Percentiles rank a stretch among this genome's conserved stretches.
These are phyloP conservation scores for Euzophera pinguis DNA, from an alignment of 2,888 invertebrate genomes.

Conservation along the genomic window DNA sequence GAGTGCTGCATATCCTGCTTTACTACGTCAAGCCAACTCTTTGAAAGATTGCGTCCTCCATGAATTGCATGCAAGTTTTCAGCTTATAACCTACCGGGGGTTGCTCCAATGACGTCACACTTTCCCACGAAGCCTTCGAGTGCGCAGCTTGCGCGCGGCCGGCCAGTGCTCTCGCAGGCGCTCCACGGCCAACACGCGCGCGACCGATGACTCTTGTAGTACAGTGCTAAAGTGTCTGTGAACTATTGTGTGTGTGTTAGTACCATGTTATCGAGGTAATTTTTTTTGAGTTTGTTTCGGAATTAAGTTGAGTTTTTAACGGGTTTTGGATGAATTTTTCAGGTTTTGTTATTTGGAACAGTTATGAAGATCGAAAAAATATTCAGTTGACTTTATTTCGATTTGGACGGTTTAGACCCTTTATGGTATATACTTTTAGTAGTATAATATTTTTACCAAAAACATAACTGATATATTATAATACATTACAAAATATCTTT, in stretches of 20 bases:
- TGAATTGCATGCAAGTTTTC: background rate
- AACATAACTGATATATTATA: too few relatives aligned
- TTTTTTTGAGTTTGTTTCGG: background rate
- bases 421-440: too few relatives aligned
- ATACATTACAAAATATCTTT: too few relatives aligned
- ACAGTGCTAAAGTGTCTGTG: background rate
- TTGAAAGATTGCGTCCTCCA: background rate
- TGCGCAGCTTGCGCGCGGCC: slow-evolving; percentile 27
- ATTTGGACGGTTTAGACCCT: too few relatives aligned
- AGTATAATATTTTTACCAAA: too few relatives aligned
- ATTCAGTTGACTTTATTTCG: too few relatives aligned
- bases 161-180: slow-evolving; percentile 53
- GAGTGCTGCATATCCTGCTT: too few relatives aligned
- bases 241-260: slow-evolving; percentile 8
- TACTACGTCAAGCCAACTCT: too few relatives aligned
- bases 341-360: too few relatives aligned
- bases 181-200: slow-evolving; percentile 50
- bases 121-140: slow-evolving; percentile 53
- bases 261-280: slow-evolving; percentile 4
- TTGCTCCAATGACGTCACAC: slow-evolving; percentile 18
- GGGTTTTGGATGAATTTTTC: too few relatives aligned
- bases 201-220: slow-evolving; percentile 15
- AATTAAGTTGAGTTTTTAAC: too few relatives aligned
- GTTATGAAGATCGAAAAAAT: too few relatives aligned
- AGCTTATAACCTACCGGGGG: background rate